Evolutionary conservation across 2,797 vertebrate genomes (phyloP).

Genomic region (Eospalax fontanierii): DNA sequence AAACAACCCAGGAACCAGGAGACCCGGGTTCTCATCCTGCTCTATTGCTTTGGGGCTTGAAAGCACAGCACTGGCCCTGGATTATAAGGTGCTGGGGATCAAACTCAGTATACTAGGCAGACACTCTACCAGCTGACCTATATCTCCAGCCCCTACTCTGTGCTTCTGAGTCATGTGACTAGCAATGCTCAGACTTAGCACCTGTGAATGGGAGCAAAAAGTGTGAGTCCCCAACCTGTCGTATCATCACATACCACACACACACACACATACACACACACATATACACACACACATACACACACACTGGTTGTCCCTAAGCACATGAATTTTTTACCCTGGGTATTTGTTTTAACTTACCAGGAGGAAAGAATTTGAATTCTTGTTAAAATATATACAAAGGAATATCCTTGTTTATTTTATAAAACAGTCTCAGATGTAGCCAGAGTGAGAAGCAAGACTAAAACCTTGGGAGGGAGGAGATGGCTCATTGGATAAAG

Average conservation of each 20-base stretch:
- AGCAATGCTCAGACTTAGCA: neutral
- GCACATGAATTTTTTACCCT: constrained; percentile 36
- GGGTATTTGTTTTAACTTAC: constrained; percentile 74
- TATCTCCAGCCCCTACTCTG: neutral
- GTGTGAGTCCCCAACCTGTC: neutral
- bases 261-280: neutral
- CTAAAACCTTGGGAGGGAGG: neutral
- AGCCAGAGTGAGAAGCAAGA: neutral
- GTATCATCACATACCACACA: too few relatives aligned
- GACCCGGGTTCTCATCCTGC: neutral
- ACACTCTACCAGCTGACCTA: neutral
- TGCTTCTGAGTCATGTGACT: neutral
- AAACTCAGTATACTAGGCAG: neutral
- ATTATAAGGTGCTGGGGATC: neutral
- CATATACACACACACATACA: neutral
- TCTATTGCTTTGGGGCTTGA: neutral
- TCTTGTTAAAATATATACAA: constrained; percentile 74
- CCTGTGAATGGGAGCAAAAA: neutral
- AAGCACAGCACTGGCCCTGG: too few relatives aligned
- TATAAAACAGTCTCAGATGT: constrained; percentile 45
- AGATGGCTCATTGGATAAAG: neutral
- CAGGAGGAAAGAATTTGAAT: constrained; percentile 50
- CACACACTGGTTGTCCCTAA: neutral
- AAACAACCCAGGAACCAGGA: neutral
- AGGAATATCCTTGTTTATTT: constrained; percentile 73